Evolutionary conservation across 2,888 invertebrate species (phyloP).

Genomic region (Dryocosmus kuriphilus): DNA sequence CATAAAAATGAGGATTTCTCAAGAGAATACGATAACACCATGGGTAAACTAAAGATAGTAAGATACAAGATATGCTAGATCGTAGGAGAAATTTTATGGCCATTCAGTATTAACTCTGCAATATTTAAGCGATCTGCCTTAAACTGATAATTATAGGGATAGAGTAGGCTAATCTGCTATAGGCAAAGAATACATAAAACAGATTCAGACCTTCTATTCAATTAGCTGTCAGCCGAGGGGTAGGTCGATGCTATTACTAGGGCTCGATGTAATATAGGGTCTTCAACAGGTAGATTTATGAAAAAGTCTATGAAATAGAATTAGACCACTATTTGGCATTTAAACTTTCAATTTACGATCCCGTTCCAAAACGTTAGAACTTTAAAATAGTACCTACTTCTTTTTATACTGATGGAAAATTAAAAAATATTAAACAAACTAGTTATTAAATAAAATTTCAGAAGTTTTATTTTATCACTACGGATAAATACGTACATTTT

Average conservation of each 20-base stretch:
- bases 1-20: neutral
- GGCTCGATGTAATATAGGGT: neutral
- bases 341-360: constrained; percentile 35
- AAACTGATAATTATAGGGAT: constrained; percentile 55
- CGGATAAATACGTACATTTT: too few relatives aligned
- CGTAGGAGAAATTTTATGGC: constrained; percentile 9
- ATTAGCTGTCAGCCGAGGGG: constrained; percentile 46
- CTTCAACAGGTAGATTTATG: constrained; percentile 40
- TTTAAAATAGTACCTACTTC: neutral
- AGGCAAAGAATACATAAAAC: constrained; percentile 53
- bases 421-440: too few relatives aligned
- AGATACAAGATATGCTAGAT: constrained; percentile 6
- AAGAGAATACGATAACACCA: neutral
- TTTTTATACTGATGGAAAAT: neutral
- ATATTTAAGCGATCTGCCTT: constrained; percentile 54
- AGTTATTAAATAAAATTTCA: too few relatives aligned
- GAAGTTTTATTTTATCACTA: too few relatives aligned
- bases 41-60: neutral
- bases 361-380: neutral
- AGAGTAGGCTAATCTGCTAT: constrained; percentile 2
- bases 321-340: constrained; percentile 5
- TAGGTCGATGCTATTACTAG: constrained; percentile 25
- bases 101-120: constrained; percentile 50
- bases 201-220: constrained; percentile 56
- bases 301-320: constrained; percentile 34